Evolutionary conservation across 2,888 invertebrate species (phyloP).

Genomic region (Apantesis nais): DNA sequence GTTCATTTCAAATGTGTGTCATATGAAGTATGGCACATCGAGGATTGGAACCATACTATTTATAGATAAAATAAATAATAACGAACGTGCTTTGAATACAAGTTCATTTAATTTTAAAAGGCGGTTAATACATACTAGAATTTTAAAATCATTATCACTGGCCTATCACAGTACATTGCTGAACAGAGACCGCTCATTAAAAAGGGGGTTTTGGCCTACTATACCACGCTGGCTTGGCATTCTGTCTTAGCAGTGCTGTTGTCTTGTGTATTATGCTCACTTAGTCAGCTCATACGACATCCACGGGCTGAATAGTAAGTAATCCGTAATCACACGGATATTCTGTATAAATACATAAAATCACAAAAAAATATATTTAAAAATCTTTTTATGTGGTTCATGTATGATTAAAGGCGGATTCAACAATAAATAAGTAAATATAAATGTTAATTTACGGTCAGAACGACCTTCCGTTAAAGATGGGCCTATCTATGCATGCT

Average conservation of each 20-base stretch:
- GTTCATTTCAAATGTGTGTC: conserved; percentile 17
- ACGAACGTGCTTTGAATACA: neutral
- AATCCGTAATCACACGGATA: no score
- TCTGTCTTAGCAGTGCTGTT: no score
- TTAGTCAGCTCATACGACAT: no score
- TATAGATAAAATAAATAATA: neutral
- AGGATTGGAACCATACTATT: neutral
- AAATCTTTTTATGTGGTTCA: neutral
- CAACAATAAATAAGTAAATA: conserved; percentile 29
- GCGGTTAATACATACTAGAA: neutral
- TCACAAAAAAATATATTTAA: neutral
- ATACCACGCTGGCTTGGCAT: no score
- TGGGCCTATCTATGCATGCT: conserved; percentile 29
- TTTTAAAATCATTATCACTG: no score
- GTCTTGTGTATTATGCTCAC: no score
- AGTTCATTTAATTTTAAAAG: neutral
- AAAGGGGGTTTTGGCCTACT: no score
- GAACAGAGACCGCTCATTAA: no score
- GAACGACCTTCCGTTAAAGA: conserved; percentile 35
- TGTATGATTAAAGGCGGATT: conserved; percentile 9
- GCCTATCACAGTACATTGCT: no score
- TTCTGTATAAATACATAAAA: conserved; percentile 1
- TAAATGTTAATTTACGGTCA: conserved; percentile 43
- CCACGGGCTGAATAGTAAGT: no score
- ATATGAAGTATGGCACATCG: neutral